Conservation (phyloP, 2,113 vertebrate species). For the Ciconia stormi region DNA sequence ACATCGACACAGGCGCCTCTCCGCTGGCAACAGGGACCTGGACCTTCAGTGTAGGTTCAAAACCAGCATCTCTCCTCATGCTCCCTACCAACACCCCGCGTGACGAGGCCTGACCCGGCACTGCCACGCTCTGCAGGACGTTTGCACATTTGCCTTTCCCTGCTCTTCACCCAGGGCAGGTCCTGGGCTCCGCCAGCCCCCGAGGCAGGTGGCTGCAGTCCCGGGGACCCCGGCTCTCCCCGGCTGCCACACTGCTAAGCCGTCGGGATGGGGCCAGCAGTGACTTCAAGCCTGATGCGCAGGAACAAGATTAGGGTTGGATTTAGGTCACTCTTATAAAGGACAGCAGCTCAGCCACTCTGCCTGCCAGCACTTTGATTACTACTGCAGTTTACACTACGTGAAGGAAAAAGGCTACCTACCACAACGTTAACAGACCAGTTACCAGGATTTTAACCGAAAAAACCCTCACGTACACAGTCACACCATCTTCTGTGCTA, state of each 20-base stretch:
- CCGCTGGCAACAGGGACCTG: background rate
- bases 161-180: background rate
- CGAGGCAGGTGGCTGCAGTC: rapidly evolving
- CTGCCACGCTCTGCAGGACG: rapidly evolving
- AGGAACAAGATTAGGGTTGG: slow-evolving; percentile 28
- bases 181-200: background rate
- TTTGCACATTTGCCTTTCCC: rapidly evolving
- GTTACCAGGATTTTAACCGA: background rate
- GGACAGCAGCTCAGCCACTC: background rate
- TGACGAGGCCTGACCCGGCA: rapidly evolving
- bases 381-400: rapidly evolving
- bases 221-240: rapidly evolving
- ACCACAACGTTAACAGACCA: background rate
- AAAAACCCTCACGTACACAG: rapidly evolving
- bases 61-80: rapidly evolving
- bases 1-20: rapidly evolving
- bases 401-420: background rate
- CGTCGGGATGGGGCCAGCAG: background rate
- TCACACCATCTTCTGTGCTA: background rate
- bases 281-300: background rate
- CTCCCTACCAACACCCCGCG: rapidly evolving
- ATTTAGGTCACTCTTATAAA: slow-evolving; percentile 37
- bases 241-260: background rate
- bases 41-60: background rate
- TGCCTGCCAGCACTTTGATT: background rate